Evolutionary conservation across 2,113 vertebrate species (phyloP), one percentile per base, ranked within the genome.

Genomic region (Hepsetus odoe): DNA sequence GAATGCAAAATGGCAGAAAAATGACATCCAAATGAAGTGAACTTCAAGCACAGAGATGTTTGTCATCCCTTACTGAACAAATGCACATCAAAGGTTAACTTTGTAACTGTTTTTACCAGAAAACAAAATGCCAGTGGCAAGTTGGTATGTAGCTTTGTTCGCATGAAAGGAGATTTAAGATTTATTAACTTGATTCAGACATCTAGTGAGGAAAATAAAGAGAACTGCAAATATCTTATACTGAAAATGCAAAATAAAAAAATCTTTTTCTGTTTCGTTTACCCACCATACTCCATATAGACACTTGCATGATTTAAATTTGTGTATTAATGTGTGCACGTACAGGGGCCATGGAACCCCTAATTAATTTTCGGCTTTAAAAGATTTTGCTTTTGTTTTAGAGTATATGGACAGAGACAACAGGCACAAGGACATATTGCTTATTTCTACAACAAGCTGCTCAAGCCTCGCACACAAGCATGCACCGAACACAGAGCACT

Each of bases 401-500:
- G 33, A 62, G 73, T 76, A 56, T 58, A 35, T 40, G 64, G 38
- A 28, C 53, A 65, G 33, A 64, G 38, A 78, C 53, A 74, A 26
- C 44, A 74, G 28, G 35, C 56, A 40, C 30, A 56, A 5, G 24
- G 16, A 24, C 56, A 38, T 26, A 32, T 22, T 13, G 12, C 32
- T 64, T 40, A 64, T 20, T 70, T 76, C 66, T 16, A 35, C 32
- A 40, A 30, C 64, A 42, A 53, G 44, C 61, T 28, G 6, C 66
- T n/a, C 46, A 42, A 56, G 42, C 32, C 67, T 33, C 33, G 22
- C 55, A 59, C 46, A 2, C 33, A 32, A 42, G 67, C 74, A 82
- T 76, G 79, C 82, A 86, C 81, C n/a, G n/a, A n/a, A 84, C 80
- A 71, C 62, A 81, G 86, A 40, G 72, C 68, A 55, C 75, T 83